A percentile compares a stretch with the other conserved stretches of the same genome.
Conservation (phyloP, 2,797 vertebrate genomes). For the Synanceia verrucosa region DNA sequence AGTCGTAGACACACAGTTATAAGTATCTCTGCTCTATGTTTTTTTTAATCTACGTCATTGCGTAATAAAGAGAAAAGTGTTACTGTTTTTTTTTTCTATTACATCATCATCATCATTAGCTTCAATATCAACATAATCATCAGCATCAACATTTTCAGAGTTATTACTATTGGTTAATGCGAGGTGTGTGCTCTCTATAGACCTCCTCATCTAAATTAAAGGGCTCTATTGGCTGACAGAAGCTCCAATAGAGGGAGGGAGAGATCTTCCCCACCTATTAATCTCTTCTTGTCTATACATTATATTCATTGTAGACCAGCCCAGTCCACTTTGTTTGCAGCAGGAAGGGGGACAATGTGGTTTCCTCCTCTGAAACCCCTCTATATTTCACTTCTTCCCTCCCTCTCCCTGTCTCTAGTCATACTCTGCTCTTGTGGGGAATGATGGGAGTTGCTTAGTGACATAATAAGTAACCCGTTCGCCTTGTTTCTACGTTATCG, state of each 20-base stretch:
- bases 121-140: conserved; percentile 37
- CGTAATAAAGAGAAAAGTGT: conserved; percentile 74
- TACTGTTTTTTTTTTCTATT: conserved; percentile 51
- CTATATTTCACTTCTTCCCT: conserved; percentile 16
- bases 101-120: conserved; percentile 52
- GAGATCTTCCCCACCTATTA: conserved; percentile 29
- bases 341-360: conserved; percentile 27
- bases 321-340: conserved; percentile 2
- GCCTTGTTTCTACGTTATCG: conserved; percentile 52
- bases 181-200: conserved; percentile 54
- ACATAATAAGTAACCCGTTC: conserved; percentile 70
- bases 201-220: conserved; percentile 67
- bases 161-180: conserved; percentile 75
- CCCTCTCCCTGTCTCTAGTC: conserved; percentile 15
- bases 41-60: conserved; percentile 62
- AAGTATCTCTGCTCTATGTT: conserved; percentile 74
- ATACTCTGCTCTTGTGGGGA: conserved; percentile 54
- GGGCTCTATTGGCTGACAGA: conserved; percentile 65
- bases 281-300: conserved; percentile 29
- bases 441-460: conserved; percentile 62
- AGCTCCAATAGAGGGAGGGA: conserved; percentile 55
- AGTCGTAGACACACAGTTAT: conserved; percentile 72
- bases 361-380: conserved; percentile 15
- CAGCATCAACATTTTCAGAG: conserved; percentile 62
- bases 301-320: not conserved